Conservation (phyloP, 2,797 vertebrate genomes). For the Dermochelys coriacea region DNA sequence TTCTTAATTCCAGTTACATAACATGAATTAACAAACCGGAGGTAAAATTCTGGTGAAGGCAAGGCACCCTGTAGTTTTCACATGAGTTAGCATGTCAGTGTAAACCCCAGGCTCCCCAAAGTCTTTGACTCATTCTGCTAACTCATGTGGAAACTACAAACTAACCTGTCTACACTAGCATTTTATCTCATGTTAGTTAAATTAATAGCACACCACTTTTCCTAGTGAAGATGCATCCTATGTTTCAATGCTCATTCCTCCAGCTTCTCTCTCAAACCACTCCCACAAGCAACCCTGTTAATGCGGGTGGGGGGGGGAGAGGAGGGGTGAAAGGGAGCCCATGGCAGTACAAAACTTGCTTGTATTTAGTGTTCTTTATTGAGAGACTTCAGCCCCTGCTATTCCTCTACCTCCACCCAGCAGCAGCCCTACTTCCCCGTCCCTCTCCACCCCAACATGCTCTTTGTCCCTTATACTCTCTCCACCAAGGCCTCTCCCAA, state of each 20-base stretch:
- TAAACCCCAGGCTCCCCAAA: background rate
- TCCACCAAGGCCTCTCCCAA: background rate
- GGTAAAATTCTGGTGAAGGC: background rate
- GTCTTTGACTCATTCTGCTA: background rate
- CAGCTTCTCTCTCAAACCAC: background rate
- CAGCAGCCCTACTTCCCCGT: background rate
- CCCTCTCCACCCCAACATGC: no score
- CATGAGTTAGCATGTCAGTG: background rate
- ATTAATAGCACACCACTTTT: background rate
- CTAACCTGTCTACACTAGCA: background rate
- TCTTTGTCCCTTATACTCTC: background rate
- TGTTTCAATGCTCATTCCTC: background rate
- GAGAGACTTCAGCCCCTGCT: background rate
- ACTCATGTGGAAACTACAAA: fast-evolving
- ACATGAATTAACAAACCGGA: no score
- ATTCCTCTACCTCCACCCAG: background rate
- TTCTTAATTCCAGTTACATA: no score
- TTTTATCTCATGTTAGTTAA: background rate
- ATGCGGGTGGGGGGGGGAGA: background rate
- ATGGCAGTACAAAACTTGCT: background rate
- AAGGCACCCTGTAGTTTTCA: background rate
- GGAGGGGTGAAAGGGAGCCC: background rate
- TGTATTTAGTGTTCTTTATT: background rate
- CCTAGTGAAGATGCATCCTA: background rate
- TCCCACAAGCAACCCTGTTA: background rate